These are phyloP conservation scores for Thamnaconus septentrionalis DNA, from an alignment of 2,113 vertebrate species.

Conservation along the genomic window DNA sequence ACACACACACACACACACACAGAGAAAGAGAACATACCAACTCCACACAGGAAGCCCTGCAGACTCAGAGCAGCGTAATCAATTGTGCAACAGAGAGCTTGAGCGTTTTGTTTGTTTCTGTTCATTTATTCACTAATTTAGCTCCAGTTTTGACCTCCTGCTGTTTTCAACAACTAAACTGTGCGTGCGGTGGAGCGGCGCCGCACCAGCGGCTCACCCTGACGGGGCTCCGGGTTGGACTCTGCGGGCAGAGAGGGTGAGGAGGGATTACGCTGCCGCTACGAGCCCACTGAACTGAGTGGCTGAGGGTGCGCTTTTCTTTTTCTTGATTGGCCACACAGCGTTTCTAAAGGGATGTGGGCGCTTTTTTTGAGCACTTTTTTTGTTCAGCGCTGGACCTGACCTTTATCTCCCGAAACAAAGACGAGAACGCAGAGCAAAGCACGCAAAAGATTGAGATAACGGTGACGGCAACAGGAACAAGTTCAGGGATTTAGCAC, in stretches of 20 bases:
- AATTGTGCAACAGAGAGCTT: too few species aligned
- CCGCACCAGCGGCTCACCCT: slow-evolving; percentile 3
- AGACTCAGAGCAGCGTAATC: not conserved
- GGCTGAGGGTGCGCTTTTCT: slow-evolving; percentile 62
- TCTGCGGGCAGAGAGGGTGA: slow-evolving; percentile 23
- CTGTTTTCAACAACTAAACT: not conserved
- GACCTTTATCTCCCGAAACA: slow-evolving; percentile 34
- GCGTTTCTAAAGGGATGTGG: slow-evolving; percentile 58
- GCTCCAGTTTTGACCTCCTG: too few species aligned
- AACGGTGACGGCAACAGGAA: not conserved
- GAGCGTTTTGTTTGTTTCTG: too few species aligned
- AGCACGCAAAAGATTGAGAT: slow-evolving; percentile 14
- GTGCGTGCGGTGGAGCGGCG: not conserved
- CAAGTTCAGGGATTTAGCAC: not conserved
- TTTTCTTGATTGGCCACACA: slow-evolving; percentile 64
- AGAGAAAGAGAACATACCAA: not conserved
- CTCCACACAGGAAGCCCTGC: not conserved
- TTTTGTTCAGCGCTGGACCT: slow-evolving; percentile 36
- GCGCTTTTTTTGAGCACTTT: slow-evolving; percentile 35
- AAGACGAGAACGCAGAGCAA: slow-evolving; percentile 14
- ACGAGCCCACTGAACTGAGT: slow-evolving; percentile 36
- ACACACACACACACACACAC: not conserved
- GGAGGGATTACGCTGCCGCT: slow-evolving; percentile 41
- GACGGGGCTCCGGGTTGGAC: slow-evolving; percentile 16
- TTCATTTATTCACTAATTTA: too few species aligned